Evolutionary conservation across 2,797 vertebrate genomes (phyloP).

Genomic region (Lepilemur ruficaudatus): DNA sequence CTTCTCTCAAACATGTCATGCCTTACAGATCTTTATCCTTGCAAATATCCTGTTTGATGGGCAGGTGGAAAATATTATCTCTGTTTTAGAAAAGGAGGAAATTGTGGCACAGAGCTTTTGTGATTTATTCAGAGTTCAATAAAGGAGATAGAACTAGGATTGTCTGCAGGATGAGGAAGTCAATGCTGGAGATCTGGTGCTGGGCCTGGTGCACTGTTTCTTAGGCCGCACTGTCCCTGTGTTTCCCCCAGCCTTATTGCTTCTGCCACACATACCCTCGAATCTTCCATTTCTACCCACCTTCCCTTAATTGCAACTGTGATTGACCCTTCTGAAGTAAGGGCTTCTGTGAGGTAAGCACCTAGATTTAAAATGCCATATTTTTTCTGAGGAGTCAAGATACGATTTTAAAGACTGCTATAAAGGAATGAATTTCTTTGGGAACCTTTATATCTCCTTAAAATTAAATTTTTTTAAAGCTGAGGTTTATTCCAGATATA

Average conservation of each 20-base stretch:
- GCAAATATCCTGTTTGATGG: constrained; percentile 25
- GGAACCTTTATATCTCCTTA: neutral
- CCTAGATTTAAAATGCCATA: neutral
- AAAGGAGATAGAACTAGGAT: neutral
- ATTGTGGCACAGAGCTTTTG: neutral
- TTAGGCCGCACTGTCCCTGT: neutral
- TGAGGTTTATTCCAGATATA: neutral
- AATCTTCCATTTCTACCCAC: neutral
- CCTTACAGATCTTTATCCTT: constrained; percentile 22
- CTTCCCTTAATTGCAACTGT: neutral
- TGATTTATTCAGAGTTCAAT: neutral
- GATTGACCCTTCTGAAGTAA: neutral
- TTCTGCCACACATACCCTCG: neutral
- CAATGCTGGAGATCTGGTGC: neutral
- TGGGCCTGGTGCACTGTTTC: neutral
- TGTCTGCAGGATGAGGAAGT: neutral
- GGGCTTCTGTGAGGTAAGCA: neutral
- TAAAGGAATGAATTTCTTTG: constrained; percentile 26
- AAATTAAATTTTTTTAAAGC: constrained; percentile 28
- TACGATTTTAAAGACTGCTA: neutral
- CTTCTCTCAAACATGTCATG: constrained; percentile 23
- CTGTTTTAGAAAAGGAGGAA: constrained; percentile 32
- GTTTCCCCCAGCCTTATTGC: neutral
- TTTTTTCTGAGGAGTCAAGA: neutral
- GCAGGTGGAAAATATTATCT: constrained; percentile 21